Conservation (phyloP, 2,797 vertebrate species). For the Crocodylus rhombifer region DNA sequence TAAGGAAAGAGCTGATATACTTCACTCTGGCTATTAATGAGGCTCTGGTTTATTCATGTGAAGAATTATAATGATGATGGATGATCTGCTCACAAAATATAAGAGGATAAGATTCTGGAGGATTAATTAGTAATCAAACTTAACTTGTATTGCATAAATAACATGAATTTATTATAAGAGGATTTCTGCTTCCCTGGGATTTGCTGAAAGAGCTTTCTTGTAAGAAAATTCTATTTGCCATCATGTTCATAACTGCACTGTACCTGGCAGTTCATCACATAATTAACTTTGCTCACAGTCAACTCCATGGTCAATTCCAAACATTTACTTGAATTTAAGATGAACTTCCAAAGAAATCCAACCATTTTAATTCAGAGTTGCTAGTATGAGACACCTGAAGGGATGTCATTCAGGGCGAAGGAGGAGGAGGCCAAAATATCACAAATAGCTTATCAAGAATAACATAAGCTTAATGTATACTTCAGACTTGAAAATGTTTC, state of each 20-base stretch:
- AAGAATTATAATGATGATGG: background rate
- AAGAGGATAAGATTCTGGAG: background rate
- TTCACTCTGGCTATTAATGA: background rate
- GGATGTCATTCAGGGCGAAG: background rate
- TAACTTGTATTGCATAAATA: conserved; percentile 29
- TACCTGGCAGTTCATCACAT: background rate
- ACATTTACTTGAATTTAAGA: background rate
- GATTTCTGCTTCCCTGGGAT: conserved; percentile 55
- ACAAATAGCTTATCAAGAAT: background rate
- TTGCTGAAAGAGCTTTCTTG: background rate
- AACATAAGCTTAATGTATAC: background rate
- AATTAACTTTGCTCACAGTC: background rate
- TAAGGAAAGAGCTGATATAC: background rate
- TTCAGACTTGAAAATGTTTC: background rate
- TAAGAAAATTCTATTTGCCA: background rate
- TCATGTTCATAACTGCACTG: fast-evolving
- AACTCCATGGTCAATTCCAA: too few relatives aligned
- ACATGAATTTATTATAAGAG: conserved; percentile 1
- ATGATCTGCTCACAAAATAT: background rate
- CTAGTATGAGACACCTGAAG: background rate
- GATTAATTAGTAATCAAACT: conserved; percentile 39
- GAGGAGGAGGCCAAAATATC: background rate
- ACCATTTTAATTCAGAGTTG: background rate
- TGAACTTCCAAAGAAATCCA: background rate
- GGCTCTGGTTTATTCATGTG: background rate